These are phyloP conservation scores for Drosophila guanche DNA, from an alignment of 1,140 invertebrate genomes.

Conservation along the genomic window DNA sequence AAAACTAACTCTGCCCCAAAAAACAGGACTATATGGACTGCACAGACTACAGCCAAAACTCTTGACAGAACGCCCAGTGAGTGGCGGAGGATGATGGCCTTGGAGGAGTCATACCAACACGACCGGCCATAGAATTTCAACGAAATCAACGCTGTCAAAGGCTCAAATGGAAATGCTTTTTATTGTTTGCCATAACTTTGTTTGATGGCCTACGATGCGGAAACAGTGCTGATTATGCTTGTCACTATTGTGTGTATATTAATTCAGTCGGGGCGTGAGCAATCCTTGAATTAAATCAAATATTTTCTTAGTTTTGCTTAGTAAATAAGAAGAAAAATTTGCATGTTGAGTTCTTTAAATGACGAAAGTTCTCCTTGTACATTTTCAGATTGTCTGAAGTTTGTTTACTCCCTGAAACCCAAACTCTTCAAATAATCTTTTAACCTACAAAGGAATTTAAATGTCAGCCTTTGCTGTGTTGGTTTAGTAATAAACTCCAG, in stretches of 20 bases:
- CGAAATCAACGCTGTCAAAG: slow-evolving; percentile 1
- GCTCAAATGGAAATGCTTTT: slow-evolving; percentile 28
- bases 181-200: slow-evolving; percentile 22
- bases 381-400: background rate
- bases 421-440: background rate
- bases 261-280: slow-evolving; percentile 11
- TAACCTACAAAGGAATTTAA: background rate
- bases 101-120: slow-evolving; percentile 30
- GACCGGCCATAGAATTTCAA: slow-evolving; percentile 14
- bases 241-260: slow-evolving; percentile 2
- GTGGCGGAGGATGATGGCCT: slow-evolving; percentile 23
- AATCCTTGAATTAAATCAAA: slow-evolving; percentile 17
- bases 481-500: background rate
- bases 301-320: background rate
- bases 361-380: no score
- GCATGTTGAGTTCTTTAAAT: no score
- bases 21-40: slow-evolving; percentile 1
- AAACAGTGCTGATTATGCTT: slow-evolving; percentile 36
- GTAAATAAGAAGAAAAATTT: background rate
- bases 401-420: background rate
- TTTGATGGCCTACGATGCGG: slow-evolving; percentile 25
- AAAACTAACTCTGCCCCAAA: slow-evolving; percentile 30
- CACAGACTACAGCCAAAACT: slow-evolving; percentile 38
- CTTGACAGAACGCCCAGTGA: slow-evolving; percentile 43
- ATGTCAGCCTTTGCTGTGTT: background rate